phyloP scores from a whole-genome alignment of 2,797 vertebrate genomes.

The Clarias platycephalus region DNA sequence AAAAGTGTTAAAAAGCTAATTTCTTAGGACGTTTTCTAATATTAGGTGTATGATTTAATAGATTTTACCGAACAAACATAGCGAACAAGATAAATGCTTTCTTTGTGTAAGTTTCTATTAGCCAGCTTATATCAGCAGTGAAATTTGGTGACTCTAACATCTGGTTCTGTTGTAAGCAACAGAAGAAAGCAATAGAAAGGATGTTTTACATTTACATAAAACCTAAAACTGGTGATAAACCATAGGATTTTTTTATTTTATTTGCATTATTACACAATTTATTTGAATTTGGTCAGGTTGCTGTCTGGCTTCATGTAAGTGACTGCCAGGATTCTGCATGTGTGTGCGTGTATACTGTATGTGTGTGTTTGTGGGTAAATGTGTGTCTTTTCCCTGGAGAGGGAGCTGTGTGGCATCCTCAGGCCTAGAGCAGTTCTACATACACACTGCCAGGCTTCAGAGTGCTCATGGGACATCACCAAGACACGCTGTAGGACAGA shows the following conservation, averaged over 20 bases:
- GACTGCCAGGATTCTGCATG: constrained; percentile 3
- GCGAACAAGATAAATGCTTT: too few relatives aligned
- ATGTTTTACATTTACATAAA: background rate
- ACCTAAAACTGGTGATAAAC: background rate
- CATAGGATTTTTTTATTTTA: background rate
- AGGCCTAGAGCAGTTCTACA: constrained; percentile 59
- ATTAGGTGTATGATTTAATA: background rate
- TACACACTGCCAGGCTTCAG: constrained; percentile 60
- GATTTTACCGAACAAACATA: background rate
- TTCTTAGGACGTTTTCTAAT: background rate
- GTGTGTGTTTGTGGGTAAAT: constrained; percentile 14
- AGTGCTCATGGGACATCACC: constrained; percentile 54
- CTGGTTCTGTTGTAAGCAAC: background rate
- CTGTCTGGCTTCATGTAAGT: background rate
- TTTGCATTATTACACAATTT: background rate
- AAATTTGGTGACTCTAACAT: background rate
- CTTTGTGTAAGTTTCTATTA: background rate
- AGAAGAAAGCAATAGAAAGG: background rate
- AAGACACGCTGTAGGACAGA: constrained; percentile 3
- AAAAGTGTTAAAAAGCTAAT: background rate
- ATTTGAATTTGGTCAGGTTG: background rate
- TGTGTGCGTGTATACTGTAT: background rate
- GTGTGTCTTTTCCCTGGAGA: constrained; percentile 27
- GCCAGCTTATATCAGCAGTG: background rate
- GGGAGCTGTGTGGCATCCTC: constrained; percentile 56